Base-by-base conservation (phyloP, 2,888 invertebrate species). In the Boloria euphrosyne region DNA sequence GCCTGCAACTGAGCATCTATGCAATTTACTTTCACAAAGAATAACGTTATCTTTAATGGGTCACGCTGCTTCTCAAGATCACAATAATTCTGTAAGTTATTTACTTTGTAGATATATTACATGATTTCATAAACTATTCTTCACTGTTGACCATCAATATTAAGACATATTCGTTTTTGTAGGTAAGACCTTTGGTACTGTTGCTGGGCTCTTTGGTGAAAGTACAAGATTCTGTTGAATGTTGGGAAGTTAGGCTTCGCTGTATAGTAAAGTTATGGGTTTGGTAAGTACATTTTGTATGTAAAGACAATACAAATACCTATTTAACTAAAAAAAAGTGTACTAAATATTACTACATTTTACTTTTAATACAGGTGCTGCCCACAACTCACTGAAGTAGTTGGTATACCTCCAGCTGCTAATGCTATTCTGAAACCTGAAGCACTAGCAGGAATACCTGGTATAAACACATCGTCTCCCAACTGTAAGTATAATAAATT, bases 171-270 rank as follows among this genome's bases (percentile, higher is more conserved):
- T 27, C 55, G 47, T 67, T 43, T 51, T 74, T 75, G 38, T 64
- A 93, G 93, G 97, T 98, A 0, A 94, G 98, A 4, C 97, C 98
- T 78, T 96, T 98, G 83, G 98, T 99, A 84, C 94, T 97, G 10
- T 89, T 99, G 14, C 87, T 99, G 31, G 97, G 98, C 0, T 96
- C 97, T 0, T 93, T 98, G 54, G 95, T 98, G 2, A 96, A 97
- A 76, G 97, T 97, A 74, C 97, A 98, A 79, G 99, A 99, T 83
- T 91, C 89, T 0, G 86, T 91, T 0, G 95, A 96, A 4, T 98
- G 98, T 81, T 99, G 99, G 99, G 98, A 99, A 83, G 95, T 96
- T 70, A 96, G 98, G 78, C 90, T 99, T 0, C 94, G 97, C 55
- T 96, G 97, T 81, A 96, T 98, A 69, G 96, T 98, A 90, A 95